Percentiles rank a stretch among this genome's conserved stretches.
Conservation (phyloP, 2,797 vertebrate species). For the Mionectes olivaceus region DNA sequence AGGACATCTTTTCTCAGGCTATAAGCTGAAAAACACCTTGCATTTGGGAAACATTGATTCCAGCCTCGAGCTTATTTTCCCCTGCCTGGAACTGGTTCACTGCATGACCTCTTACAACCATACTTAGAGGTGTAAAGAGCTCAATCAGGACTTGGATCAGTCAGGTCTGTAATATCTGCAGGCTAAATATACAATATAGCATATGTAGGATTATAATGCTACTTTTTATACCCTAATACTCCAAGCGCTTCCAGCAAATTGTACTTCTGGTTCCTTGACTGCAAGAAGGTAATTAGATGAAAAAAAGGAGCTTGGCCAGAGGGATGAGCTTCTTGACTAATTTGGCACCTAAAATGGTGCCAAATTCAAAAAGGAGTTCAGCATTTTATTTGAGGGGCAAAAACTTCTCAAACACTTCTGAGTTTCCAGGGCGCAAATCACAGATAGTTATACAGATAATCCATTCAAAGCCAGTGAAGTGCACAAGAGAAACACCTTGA, state of each 20-base stretch:
- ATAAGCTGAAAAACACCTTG: background rate
- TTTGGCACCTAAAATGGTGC: background rate
- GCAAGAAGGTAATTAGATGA: background rate
- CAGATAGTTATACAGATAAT: background rate
- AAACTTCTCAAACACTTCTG: background rate
- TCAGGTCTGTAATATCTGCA: background rate
- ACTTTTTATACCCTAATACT: background rate
- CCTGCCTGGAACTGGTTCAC: background rate
- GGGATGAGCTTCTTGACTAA: accelerated
- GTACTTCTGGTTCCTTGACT: background rate
- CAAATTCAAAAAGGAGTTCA: background rate
- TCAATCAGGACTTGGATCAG: background rate
- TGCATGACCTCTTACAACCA: background rate
- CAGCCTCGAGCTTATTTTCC: background rate
- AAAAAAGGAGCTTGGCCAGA: background rate
- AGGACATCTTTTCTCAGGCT: background rate
- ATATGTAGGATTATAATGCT: background rate
- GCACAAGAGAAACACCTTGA: background rate
- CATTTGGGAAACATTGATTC: background rate
- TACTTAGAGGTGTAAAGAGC: background rate
- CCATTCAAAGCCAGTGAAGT: background rate
- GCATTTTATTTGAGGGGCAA: background rate
- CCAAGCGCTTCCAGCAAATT: background rate
- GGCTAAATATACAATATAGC: background rate
- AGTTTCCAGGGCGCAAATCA: background rate